Conservation (phyloP, 2,797 vertebrate species). For the Smutsia temminckii region DNA sequence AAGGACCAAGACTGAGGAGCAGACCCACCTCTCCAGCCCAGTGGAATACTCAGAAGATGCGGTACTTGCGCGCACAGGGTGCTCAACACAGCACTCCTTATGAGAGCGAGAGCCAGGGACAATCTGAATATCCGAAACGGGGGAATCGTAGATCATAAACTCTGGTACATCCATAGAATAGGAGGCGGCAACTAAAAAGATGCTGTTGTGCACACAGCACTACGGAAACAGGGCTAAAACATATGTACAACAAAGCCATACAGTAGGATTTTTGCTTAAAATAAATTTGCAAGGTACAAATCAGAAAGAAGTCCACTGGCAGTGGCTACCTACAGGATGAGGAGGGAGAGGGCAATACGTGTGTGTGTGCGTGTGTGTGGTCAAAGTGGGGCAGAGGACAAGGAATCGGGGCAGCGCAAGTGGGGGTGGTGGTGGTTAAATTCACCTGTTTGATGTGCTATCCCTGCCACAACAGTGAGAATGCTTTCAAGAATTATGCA, state of each 20-base stretch:
- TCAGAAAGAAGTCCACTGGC: neutral
- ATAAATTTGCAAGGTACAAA: slow-evolving; percentile 15
- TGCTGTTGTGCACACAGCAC: neutral
- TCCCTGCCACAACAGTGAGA: too few relatives aligned
- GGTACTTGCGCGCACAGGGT: neutral
- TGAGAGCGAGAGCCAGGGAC: neutral
- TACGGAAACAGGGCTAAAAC: neutral
- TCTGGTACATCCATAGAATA: neutral
- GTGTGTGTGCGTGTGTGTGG: neutral
- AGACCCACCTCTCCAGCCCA: neutral
- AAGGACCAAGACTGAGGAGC: slow-evolving; percentile 82
- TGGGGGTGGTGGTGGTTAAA: too few relatives aligned
- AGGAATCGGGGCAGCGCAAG: neutral
- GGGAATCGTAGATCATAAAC: neutral
- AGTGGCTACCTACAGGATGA: neutral
- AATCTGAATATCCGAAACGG: neutral
- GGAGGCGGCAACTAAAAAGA: neutral
- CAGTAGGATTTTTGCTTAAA: neutral
- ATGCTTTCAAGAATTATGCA: too few relatives aligned
- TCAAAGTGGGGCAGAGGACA: neutral
- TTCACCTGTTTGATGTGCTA: too few relatives aligned
- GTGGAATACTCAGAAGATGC: neutral
- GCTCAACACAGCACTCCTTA: neutral
- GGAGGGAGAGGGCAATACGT: neutral
- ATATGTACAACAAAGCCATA: neutral